Conservation (phyloP, 1,140 invertebrate genomes). For the Ips nitidus region DNA sequence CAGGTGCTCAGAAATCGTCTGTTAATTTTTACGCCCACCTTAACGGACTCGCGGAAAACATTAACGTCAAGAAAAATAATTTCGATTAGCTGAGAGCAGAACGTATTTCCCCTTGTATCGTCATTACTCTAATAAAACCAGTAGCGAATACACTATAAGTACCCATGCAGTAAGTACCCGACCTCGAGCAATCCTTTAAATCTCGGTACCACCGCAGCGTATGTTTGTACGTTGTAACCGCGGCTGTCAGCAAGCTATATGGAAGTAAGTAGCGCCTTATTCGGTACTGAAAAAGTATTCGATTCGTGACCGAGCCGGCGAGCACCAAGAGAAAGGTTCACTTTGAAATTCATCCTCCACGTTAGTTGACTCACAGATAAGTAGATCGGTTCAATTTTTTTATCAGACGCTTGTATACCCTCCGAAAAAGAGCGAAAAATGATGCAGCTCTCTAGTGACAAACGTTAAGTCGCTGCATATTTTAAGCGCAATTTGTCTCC, state of each 20-base stretch:
- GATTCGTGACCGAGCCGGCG: constrained; percentile 24
- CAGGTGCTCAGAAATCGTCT: too few species aligned
- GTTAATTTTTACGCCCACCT: too few species aligned
- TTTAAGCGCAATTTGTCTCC: constrained; percentile 33
- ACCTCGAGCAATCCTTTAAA: constrained; percentile 29
- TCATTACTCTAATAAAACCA: constrained; percentile 28
- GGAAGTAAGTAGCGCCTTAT: constrained; percentile 29
- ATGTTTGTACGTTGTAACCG: constrained; percentile 28
- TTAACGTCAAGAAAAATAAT: too few species aligned
- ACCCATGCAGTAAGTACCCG: constrained; percentile 28
- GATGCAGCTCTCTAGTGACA: constrained; percentile 2
- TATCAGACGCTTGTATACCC: neutral
- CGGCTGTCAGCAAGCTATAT: constrained; percentile 28
- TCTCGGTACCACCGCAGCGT: constrained; percentile 16
- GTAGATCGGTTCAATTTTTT: constrained; percentile 4
- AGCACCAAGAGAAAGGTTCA: constrained; percentile 26
- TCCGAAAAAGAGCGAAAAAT: neutral
- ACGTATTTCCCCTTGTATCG: neutral
- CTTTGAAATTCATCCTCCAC: constrained; percentile 25
- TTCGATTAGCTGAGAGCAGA: neutral
- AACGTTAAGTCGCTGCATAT: constrained; percentile 27
- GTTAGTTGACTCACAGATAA: constrained; percentile 1
- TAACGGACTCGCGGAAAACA: too few species aligned
- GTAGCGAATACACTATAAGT: constrained; percentile 21
- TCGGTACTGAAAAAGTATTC: constrained; percentile 24